Evolutionary conservation across 2,113 vertebrate species (phyloP).

Genomic region (Clarias gariepinus): DNA sequence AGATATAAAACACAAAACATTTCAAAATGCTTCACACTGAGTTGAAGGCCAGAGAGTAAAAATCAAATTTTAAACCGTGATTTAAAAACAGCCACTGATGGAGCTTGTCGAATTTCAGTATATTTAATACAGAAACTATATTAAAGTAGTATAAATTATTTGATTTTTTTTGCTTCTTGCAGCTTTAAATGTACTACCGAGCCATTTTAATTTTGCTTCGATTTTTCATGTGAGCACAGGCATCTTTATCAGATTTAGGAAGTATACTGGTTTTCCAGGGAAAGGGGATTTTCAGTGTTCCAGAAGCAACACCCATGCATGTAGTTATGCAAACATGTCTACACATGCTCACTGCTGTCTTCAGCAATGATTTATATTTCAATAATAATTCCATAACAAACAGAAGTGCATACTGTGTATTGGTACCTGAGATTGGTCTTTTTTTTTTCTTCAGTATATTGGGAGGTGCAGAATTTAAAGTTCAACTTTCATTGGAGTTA

Average conservation of each 20-base stretch:
- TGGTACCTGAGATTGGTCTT: background rate
- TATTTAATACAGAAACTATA: background rate
- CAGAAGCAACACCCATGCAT: background rate
- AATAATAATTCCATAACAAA: background rate
- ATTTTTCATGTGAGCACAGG: background rate
- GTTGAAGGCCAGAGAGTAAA: no score
- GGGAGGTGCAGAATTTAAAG: background rate
- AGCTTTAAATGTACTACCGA: background rate
- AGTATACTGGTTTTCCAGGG: background rate
- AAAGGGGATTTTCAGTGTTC: background rate
- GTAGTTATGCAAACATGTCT: background rate
- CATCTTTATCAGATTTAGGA: background rate
- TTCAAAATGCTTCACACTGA: no score
- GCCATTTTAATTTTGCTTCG: background rate
- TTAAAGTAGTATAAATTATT: background rate
- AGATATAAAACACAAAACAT: no score
- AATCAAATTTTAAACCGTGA: no score
- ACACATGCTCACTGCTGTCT: background rate
- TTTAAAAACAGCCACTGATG: no score
- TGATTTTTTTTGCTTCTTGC: background rate
- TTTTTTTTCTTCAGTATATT: background rate
- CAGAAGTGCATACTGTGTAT: background rate
- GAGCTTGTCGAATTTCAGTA: no score
- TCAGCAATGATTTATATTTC: background rate
- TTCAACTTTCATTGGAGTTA: background rate